phyloP scores from a whole-genome alignment of 2,888 invertebrate species.

The Bhutanitis thaidina region DNA sequence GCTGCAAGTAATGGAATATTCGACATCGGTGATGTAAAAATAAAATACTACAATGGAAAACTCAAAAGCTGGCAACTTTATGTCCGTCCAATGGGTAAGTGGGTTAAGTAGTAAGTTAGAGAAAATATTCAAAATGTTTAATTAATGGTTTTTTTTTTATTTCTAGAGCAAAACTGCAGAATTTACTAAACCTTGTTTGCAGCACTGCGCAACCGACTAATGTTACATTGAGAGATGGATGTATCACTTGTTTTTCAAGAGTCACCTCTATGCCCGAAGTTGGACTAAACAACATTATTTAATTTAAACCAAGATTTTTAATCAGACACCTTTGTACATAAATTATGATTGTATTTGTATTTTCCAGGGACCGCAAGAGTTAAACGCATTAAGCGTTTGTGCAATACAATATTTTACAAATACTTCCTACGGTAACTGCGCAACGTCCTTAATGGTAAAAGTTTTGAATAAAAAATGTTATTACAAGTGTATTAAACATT shows the following conservation, averaged over 20 bases:
- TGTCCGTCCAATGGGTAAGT: conserved; percentile 69
- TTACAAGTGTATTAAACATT: too few species aligned
- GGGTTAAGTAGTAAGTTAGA: not conserved
- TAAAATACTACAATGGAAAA: conserved; percentile 73
- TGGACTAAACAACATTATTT: conserved; percentile 3
- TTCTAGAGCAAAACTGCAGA: conserved; percentile 61
- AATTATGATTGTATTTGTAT: not conserved
- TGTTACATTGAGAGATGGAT: conserved; percentile 78
- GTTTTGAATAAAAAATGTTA: conserved; percentile 6
- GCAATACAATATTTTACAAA: conserved; percentile 75
- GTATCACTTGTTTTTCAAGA: conserved; percentile 82
- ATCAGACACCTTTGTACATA: not conserved
- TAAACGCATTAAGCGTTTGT: conserved; percentile 74
- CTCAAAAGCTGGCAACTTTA: conserved; percentile 60
- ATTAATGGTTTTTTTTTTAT: not conserved
- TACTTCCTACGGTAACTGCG: conserved; percentile 73
- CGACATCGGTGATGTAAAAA: conserved; percentile 71
- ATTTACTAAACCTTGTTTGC: conserved; percentile 81
- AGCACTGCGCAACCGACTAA: conserved; percentile 82
- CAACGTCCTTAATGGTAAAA: conserved; percentile 69
- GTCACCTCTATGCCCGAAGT: conserved; percentile 75
- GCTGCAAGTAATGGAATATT: conserved; percentile 62
- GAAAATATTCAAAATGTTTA: not conserved
- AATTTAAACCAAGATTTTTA: too few species aligned
- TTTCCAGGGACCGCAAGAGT: conserved; percentile 72